Base-by-base conservation (phyloP, 2,888 invertebrate species). In the Epinotia ramella region DNA sequence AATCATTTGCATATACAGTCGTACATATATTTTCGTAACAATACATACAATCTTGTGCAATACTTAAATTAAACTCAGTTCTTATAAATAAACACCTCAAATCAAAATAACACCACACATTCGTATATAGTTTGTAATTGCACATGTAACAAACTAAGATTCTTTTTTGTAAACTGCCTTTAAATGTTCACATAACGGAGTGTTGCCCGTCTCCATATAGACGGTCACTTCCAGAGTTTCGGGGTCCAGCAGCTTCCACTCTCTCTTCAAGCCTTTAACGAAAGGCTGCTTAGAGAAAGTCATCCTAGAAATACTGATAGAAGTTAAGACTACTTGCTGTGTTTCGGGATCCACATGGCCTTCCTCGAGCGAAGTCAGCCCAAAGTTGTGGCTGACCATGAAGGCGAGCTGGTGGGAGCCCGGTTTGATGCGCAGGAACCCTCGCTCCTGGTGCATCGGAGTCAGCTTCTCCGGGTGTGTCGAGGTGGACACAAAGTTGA, bases 381-480 rank as follows among this genome's bases (percentile, higher is more conserved):
- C 96, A 81, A 96, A 95, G 86, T 96, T 96, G 80, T 96, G 96
- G 73, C 96, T 94, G 5, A 95, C 89, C 6, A 95, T 83, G 16
- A 96, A 93, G 0, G 95, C 91, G 0, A 96, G 81, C 53, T 95
- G 85, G 16, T 94, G 91, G 0, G 95, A 94, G 12, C 92, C 94
- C 0, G 95, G 95, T 62, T 95, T 94, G 64, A 96, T 92, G 68
- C 95, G 93, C 7, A 96, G 83, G 82, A 95, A 96, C 0, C 96
- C 96, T 57, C 94, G 86, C 83, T 96, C 96, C 70, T 95, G 91
- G 82, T 96, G 96, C 95, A 96, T 95, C 0, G 95, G 95, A 3
- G 86, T 91, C 44, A 93, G 91, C 49, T 91, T 95, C 44, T 92
- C 91, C 0, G 95, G 94, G 80, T 96, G 91, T 83, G 89, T 94